Evolutionary conservation across 2,888 invertebrate genomes (phyloP), one percentile per base, ranked within the genome.

Genomic region (Dynastes tityus): DNA sequence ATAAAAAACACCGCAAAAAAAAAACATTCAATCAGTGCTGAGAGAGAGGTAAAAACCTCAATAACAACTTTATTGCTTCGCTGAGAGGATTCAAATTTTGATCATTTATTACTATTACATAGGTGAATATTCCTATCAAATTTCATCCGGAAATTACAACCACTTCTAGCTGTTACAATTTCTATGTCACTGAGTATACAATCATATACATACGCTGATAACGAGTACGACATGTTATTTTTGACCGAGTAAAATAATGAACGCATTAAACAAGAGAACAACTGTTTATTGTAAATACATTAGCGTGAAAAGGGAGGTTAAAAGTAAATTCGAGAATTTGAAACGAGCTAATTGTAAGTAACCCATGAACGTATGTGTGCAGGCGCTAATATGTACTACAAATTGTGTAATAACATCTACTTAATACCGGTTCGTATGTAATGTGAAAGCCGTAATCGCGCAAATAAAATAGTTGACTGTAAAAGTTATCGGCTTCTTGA

Each of bases 201-300:
- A 37, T 6, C 37, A 61, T 63, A 27, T 63, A 22, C 22, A 22
- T 22, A 64, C 64, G 64, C n/a, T 13, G 55, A 55, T 22, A n/a
- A 55, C 13, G 64, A 45, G 9, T 11, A 5, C 2, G 32, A 6
- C 11, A 32, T 6, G 32, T 11, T 64, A 64, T 64, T 64, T 64
- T 64, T 64, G 29, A 64, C 37, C 11, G 32, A 11, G n/a, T 5
- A 64, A 64, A 32, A 64, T 29, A 64, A 64, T 64, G 1, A 29
- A 37, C 1, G 37, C 29, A 13, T 11, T 64, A 64, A 64, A 9
- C 37, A 45, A 45, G 45, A 45, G 2, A 22, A 58, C 22, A 58
- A 22, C 9, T 58, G 4, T 5, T 58, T 37, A 37, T 16, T 58
- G 22, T 8, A 45, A 45, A 11, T 16, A 6, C 27, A 58, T 9